Evolutionary conservation across 2,113 vertebrate species (phyloP).

Genomic region (Vulpes ferrilata): DNA sequence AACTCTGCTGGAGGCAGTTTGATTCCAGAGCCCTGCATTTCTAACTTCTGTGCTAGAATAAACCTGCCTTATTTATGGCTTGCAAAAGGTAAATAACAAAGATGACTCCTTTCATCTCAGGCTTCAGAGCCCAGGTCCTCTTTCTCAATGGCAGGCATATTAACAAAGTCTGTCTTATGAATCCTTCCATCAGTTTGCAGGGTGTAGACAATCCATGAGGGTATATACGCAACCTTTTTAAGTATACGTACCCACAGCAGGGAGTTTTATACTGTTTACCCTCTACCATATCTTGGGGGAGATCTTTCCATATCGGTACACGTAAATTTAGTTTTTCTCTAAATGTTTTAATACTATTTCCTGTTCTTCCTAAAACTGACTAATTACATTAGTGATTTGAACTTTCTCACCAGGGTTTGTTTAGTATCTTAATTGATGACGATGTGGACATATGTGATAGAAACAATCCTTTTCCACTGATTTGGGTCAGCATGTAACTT

Average conservation of each 20-base stretch:
- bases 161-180: neutral
- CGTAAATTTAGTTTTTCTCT: neutral
- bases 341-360: neutral
- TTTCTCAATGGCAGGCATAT: neutral
- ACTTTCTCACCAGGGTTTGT: neutral
- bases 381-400: slow-evolving; percentile 36
- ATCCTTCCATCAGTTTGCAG: neutral
- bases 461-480: neutral
- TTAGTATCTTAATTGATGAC: neutral
- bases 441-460: neutral
- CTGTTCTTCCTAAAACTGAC: neutral
- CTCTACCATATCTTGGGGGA: neutral
- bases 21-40: neutral
- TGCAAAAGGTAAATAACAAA: neutral
- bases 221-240: neutral
- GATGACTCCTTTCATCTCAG: neutral
- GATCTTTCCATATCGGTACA: neutral
- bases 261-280: neutral
- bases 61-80: neutral
- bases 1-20: neutral
- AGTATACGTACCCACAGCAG: neutral
- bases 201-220: neutral
- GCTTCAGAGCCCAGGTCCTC: neutral
- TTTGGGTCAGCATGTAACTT: neutral
- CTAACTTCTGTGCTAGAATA: neutral